phyloP scores from a whole-genome alignment of 2,113 vertebrate species.

The Pterocles gutturalis region DNA sequence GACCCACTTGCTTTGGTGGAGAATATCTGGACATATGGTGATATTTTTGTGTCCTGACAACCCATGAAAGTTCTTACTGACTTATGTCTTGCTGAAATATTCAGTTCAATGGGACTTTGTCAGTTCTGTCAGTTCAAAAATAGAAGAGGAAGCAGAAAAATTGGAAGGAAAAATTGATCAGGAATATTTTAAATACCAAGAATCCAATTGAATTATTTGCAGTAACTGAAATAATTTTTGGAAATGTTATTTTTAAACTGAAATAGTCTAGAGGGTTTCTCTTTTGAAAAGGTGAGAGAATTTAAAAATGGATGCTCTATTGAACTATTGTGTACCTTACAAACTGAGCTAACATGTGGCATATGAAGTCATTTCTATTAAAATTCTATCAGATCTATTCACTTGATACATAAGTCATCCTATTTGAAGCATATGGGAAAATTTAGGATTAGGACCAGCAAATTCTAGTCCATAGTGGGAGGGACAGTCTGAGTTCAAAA shows the following conservation, averaged over 20 bases:
- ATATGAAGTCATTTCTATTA: neutral
- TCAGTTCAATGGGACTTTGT: neutral
- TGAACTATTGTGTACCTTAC: neutral
- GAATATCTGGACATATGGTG: neutral
- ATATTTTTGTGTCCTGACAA: neutral
- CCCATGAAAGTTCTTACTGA: neutral
- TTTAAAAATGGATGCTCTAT: neutral
- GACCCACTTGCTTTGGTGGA: neutral
- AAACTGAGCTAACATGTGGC: neutral
- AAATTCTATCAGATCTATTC: neutral
- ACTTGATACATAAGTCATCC: neutral
- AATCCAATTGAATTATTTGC: neutral
- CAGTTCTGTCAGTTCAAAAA: neutral
- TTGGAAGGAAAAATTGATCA: neutral
- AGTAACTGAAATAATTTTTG: neutral
- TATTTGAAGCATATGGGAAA: neutral
- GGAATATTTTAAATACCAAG: neutral
- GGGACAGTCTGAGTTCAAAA: neutral
- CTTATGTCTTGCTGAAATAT: neutral
- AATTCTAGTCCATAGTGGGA: neutral
- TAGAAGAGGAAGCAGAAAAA: neutral
- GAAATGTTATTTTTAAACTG: neutral
- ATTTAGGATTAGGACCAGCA: neutral
- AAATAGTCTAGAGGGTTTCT: neutral
- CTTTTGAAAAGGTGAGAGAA: neutral